Evolutionary conservation across 1,140 invertebrate genomes (phyloP).

Genomic region (Atta cephalotes): DNA sequence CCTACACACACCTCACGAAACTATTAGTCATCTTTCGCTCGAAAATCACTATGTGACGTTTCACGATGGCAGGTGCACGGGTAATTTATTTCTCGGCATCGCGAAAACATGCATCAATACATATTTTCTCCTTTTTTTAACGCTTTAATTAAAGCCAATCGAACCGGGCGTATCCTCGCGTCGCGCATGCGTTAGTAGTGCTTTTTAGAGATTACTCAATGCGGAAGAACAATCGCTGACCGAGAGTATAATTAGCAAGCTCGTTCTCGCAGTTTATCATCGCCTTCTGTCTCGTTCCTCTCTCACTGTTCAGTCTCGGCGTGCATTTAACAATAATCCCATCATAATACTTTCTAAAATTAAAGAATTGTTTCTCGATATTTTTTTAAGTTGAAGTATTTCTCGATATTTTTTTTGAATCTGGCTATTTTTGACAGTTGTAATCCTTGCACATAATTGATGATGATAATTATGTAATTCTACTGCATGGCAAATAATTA

Average conservation of each 20-base stretch:
- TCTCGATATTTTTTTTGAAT: constrained; percentile 34
- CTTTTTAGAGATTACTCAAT: constrained; percentile 32
- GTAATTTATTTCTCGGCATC: constrained; percentile 2
- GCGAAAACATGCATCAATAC: background rate
- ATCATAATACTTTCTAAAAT: background rate
- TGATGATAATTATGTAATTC: constrained; percentile 22
- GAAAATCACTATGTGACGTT: background rate
- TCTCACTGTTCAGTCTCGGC: background rate
- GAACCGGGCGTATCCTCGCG: background rate
- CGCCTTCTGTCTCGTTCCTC: background rate
- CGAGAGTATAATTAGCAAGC: constrained; percentile 25
- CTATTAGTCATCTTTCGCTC: constrained; percentile 9
- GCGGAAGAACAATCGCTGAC: constrained; percentile 21
- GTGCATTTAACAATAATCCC: constrained; percentile 35
- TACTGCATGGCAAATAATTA: background rate
- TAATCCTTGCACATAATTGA: constrained; percentile 35
- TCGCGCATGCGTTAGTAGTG: background rate
- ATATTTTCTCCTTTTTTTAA: background rate
- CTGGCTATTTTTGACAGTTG: constrained; percentile 22
- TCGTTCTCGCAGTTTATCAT: background rate
- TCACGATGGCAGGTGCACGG: background rate
- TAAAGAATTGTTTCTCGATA: constrained; percentile 38
- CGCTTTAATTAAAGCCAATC: constrained; percentile 37
- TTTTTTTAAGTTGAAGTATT: constrained; percentile 6
- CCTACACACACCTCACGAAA: background rate